A percentile compares a stretch with the other conserved stretches of the same genome.
phyloP scores from a whole-genome alignment of 2,113 vertebrate species.

The Potamarius usumacintae region DNA sequence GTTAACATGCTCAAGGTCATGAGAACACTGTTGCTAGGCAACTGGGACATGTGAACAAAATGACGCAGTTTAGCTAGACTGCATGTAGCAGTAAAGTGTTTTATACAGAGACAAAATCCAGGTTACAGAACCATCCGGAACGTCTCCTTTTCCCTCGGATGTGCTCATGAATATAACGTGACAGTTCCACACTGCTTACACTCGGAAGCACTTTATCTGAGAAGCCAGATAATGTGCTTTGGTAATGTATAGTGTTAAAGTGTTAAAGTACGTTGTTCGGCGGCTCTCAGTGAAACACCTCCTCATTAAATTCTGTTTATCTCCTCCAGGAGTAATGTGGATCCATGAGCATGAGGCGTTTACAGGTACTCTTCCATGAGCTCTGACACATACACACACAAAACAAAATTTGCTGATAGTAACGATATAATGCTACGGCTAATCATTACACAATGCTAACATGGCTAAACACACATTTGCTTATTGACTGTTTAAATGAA shows the following conservation, averaged over 20 bases:
- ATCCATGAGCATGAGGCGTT: not conserved
- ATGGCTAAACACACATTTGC: not conserved
- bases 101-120: not conserved
- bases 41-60: conserved; percentile 2
- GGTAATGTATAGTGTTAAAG: not conserved
- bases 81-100: not conserved
- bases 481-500: not conserved
- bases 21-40: conserved; percentile 9
- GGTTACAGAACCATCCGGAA: not conserved
- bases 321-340: not conserved
- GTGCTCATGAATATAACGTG: not conserved
- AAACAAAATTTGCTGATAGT: not conserved
- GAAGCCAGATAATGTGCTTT: not conserved
- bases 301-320: not conserved
- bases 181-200: not conserved
- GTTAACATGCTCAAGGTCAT: not conserved
- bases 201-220: too few species aligned
- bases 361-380: not conserved
- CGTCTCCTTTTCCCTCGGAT: not conserved
- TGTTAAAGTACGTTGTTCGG: not conserved
- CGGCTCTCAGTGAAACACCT: not conserved
- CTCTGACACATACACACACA: not conserved
- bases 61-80: not conserved
- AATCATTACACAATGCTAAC: not conserved
- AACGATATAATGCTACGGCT: not conserved